phyloP scores from a whole-genome alignment of 2,888 invertebrate species.

The Machimus atricapillus region DNA sequence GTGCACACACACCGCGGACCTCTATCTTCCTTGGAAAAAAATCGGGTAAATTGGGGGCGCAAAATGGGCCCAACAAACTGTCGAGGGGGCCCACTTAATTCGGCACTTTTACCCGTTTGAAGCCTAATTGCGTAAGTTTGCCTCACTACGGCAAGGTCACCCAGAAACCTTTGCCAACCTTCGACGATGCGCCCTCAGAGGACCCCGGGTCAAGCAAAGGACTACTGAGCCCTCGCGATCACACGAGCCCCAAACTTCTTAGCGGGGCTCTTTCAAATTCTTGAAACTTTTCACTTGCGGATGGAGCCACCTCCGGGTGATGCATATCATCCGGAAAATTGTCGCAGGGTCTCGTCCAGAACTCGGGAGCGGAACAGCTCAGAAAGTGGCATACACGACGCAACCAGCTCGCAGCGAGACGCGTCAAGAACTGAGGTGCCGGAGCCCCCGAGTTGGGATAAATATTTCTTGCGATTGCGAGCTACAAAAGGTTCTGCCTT shows the following conservation, averaged over 20 bases:
- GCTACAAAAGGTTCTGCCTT: constrained; percentile 7
- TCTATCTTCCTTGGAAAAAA: neutral
- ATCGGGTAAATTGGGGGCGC: neutral
- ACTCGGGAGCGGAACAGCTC: neutral
- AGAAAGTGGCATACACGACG: neutral
- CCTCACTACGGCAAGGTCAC: neutral
- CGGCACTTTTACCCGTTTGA: neutral
- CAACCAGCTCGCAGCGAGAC: constrained; percentile 5
- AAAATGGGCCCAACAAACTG: neutral
- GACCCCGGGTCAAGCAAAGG: neutral
- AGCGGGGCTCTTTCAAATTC: neutral
- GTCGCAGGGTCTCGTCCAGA: neutral
- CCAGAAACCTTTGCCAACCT: neutral
- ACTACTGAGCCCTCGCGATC: neutral
- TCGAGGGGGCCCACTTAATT: neutral
- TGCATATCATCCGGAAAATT: neutral
- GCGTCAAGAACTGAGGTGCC: constrained; percentile 7
- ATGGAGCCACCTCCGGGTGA: neutral
- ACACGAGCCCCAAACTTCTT: neutral
- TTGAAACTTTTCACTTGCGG: neutral
- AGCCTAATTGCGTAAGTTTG: neutral
- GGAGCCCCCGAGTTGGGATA: constrained; percentile 3
- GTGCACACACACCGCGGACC: neutral
- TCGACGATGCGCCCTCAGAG: neutral
- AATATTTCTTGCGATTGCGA: constrained; percentile 5